Evolutionary conservation across 2,888 invertebrate genomes (phyloP).

Genomic region (Melolontha melolontha): DNA sequence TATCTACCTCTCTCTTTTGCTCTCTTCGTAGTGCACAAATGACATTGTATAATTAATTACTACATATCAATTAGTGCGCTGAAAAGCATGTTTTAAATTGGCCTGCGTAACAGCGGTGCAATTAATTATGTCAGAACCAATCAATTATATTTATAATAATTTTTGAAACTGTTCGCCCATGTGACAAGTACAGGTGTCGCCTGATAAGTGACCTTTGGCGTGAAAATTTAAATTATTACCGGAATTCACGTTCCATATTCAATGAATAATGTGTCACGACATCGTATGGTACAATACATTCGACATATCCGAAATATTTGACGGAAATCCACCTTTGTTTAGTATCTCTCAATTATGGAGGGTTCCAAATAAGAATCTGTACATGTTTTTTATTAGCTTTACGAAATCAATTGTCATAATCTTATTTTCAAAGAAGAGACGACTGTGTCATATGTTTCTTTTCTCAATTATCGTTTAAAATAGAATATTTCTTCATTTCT

Average conservation of each 20-base stretch:
- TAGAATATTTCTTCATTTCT: too few relatives aligned
- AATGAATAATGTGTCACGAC: conserved; percentile 4
- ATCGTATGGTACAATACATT: background rate
- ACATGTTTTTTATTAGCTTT: too few relatives aligned
- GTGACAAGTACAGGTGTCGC: conserved; percentile 58
- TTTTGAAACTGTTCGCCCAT: conserved; percentile 53
- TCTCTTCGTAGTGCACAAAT: conserved; percentile 53
- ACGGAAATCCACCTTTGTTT: background rate
- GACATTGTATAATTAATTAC: conserved; percentile 62
- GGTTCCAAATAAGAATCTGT: too few relatives aligned
- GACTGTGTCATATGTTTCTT: too few relatives aligned
- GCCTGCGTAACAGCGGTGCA: conserved; percentile 54
- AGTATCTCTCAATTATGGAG: too few relatives aligned
- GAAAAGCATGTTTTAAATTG: conserved; percentile 61
- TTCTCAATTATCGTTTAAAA: too few relatives aligned
- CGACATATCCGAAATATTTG: background rate
- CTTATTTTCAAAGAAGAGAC: too few relatives aligned
- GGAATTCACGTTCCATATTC: conserved; percentile 10
- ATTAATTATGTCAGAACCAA: conserved; percentile 61
- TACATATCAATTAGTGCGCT: conserved; percentile 62
- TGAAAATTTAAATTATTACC: conserved; percentile 29
- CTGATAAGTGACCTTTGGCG: conserved; percentile 52
- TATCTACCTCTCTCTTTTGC: conserved; percentile 7
- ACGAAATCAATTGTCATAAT: too few relatives aligned
- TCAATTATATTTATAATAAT: conserved; percentile 62